Evolutionary conservation across 1,140 invertebrate genomes (phyloP), one percentile per base, ranked within the genome.

Genomic region (Brachionus rotundiformis): DNA sequence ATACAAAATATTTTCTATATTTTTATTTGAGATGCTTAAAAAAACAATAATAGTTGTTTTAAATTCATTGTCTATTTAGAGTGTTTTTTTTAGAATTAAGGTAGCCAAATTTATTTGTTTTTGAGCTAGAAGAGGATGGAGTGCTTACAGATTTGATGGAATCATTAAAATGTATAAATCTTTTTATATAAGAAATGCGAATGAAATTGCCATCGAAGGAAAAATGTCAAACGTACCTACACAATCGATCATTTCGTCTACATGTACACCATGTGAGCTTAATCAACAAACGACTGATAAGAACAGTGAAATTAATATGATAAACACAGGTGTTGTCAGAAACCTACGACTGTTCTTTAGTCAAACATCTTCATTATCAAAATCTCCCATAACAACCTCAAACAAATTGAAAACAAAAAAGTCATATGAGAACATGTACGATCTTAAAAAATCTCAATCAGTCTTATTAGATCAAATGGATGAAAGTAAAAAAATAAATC

Each of bases 301-400:
- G 29, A 71, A 10, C 16, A 47, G 27, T 44, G 68, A 73, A 44
- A 73, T 73, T 25, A 73, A 44, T 47, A 44, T 73, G 68, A 73
- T 73, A 44, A 73, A 16, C 39, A 73, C 68, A 73, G 68, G 68
- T 73, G 68, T 73, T 44, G 68, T 73, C 27, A 73, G 41, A 73
- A 73, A 44, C 41, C 41, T 73, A 27, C 41, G 68, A 47, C 41
- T 41, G 41, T 41, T 73, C n/a, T 73, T 73, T 73, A 73, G 41
- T 73, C 68, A 73, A 73, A 73, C 36, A 44, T 73, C 19, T 11
- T 6, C 63, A 68, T 23, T 68, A 68, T 68, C 31, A 63, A n/a
- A n/a, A 44, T 41, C 68, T 19, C 68, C 68, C 33, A 19, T 73
- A 73, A 73, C 68, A 73, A 73, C 68, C 8, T 68, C 63, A 68